These are phyloP conservation scores for Liasis olivaceus DNA, from an alignment of 2,797 vertebrate species.

Conservation along the genomic window DNA sequence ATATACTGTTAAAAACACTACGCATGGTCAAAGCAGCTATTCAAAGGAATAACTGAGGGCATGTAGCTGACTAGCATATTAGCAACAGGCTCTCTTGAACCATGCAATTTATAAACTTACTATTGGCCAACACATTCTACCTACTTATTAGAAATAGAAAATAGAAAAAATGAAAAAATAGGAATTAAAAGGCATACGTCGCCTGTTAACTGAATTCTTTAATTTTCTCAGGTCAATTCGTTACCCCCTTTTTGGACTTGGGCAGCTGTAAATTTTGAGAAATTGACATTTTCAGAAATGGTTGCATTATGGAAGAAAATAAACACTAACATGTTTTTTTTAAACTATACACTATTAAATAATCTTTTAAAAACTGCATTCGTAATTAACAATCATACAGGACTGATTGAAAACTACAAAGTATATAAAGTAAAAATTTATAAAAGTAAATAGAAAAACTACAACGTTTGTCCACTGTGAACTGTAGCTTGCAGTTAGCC, in stretches of 20 bases:
- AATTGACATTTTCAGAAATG: slow-evolving; percentile 75
- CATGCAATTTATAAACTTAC: slow-evolving; percentile 68
- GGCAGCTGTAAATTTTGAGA: slow-evolving; percentile 78
- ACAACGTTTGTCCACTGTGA: slow-evolving; percentile 79
- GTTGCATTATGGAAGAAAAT: slow-evolving; percentile 73
- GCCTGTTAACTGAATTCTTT: slow-evolving; percentile 77
- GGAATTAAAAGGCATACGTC: slow-evolving; percentile 75
- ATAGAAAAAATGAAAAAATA: slow-evolving; percentile 72
- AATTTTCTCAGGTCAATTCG: slow-evolving; percentile 73
- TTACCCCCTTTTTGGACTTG: slow-evolving; percentile 72
- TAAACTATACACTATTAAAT: slow-evolving; percentile 58
- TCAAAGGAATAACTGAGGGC: slow-evolving; percentile 52
- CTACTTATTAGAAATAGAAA: slow-evolving; percentile 69
- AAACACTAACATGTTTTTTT: slow-evolving; percentile 67
- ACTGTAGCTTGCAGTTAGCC: slow-evolving; percentile 79
- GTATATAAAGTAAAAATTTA: slow-evolving; percentile 66
- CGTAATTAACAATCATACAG: slow-evolving; percentile 71
- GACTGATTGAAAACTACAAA: slow-evolving; percentile 71
- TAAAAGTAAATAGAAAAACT: slow-evolving; percentile 77
- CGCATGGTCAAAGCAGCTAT: slow-evolving; percentile 73
- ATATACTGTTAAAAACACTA: slow-evolving; percentile 65
- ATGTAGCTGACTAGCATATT: slow-evolving; percentile 59
- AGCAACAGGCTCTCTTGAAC: slow-evolving; percentile 69
- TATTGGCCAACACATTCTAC: slow-evolving; percentile 67
- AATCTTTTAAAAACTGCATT: slow-evolving; percentile 64